Evolutionary conservation across 2,797 vertebrate species (phyloP), one percentile per base, ranked within the genome.

Genomic region (Coregonus suidteri): DNA sequence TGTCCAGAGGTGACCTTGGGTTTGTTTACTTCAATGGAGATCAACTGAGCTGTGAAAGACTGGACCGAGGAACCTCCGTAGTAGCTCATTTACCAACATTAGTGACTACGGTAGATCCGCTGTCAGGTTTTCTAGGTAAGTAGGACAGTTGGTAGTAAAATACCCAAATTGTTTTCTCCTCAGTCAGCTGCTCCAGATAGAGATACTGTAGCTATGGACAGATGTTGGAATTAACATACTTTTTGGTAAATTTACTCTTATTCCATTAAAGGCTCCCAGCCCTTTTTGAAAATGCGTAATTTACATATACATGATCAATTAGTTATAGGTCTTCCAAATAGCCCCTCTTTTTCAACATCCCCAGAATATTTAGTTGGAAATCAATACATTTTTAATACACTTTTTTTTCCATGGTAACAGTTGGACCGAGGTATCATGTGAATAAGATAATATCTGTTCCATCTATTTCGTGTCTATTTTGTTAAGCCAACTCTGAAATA

Each of bases 1-100:
- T 86, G 83, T 90, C 90, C 89, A 88, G 86, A 89, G 91, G 91
- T 93, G 92, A 94, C 91, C 90, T 93, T 91, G 88, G 81, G 81
- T 89, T 18, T 91, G 88, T 93, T 93, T 90, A 88, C 86, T 84
- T 77, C 76, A 82, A 84, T 82, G 75, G 87, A 81, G 66, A 79
- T 76, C 68, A 77, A 76, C 35, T 72, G 51, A 76, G 59, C 76
- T 74, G 84, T 81, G 81, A 81, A 78, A 83, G 56, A 85, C 83
- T 82, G 80, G 87, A 90, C 84, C 80, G 77, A 84, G 56, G 15
- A 80, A 75, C 77, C 37, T 71, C 82, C 79, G 80, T 79, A 62
- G 34, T 81, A 84, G 79, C 85, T 83, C 72, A 71, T 78, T 75
- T 59, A 80, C 41, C 81, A 75, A 82, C 78, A 75, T 35, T 25